These are phyloP conservation scores for Leucoraja ocellata DNA, from an alignment of 2,797 vertebrate genomes.

Conservation along the genomic window DNA sequence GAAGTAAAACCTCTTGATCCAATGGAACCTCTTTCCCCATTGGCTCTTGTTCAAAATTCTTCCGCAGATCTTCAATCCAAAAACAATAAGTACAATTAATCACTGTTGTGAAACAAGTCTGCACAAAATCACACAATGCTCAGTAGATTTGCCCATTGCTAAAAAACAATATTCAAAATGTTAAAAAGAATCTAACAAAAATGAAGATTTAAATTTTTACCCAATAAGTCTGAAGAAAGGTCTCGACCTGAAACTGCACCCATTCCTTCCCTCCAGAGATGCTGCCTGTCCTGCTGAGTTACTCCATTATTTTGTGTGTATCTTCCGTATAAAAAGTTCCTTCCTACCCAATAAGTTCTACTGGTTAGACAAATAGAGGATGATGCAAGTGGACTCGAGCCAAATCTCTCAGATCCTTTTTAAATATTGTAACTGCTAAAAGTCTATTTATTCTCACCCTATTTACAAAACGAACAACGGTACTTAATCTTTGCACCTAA, in stretches of 20 bases:
- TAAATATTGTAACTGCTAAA: neutral
- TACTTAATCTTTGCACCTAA: neutral
- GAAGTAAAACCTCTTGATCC: constrained; percentile 86
- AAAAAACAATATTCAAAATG: neutral
- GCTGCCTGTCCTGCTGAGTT: no score
- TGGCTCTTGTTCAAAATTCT: constrained; percentile 97
- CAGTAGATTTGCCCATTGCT: neutral
- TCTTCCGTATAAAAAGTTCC: no score
- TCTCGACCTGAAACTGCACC: no score
- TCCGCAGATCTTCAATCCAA: constrained; percentile 77
- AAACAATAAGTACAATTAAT: constrained; percentile 9
- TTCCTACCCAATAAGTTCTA: neutral
- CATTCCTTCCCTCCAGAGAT: no score
- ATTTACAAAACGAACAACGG: neutral
- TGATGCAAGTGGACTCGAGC: neutral
- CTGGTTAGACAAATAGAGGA: neutral
- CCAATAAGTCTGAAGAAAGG: no score
- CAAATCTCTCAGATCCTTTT: neutral
- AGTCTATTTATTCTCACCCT: neutral
- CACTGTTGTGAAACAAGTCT: neutral
- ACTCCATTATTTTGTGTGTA: no score
- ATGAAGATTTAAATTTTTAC: neutral
- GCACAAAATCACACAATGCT: neutral
- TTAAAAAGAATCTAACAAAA: neutral
- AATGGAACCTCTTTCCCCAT: constrained; percentile 85